Base-by-base conservation (phyloP, 1,140 invertebrate genomes). In the Mya arenaria region DNA sequence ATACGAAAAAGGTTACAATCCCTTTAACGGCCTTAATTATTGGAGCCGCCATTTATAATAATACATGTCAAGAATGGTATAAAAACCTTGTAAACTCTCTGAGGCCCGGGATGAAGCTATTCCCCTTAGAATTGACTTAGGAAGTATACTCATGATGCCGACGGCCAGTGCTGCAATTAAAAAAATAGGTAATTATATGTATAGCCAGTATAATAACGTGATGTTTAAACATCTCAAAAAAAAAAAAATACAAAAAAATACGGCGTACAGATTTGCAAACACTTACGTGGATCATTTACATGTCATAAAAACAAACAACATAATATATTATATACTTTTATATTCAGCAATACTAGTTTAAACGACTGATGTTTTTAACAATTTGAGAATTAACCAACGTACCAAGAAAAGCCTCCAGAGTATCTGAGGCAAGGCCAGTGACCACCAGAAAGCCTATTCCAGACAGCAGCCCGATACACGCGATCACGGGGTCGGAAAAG, bases 81-180 rank as follows among this genome's bases (percentile, higher is more conserved):
- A n/a, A n/a, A n/a, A 1, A 72, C 69, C 69, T 72, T 72, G 69
- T 10, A 32, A 19, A 32, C 19, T 30, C 0, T 34, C 28, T 10
- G 69, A 52, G 10, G 69, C 69, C 4, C 44, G 48, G 17, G 69
- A 36, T 36, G 69, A 72, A 10, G 69, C 69, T n/a, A 56, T 15
- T 4, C 41, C 69, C 3, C 69, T 25, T 17, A 72, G 44, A 17
- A 72, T 30, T 1, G 69, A n/a, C 36, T 72, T 72, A 2, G 69
- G 52, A 13, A 56, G 32, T 4, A 52, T 1, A 19, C 44, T 72
- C 19, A 56, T 19, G 10, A 72, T 19, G 17, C 48, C 48, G 36
- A 72, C 28, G 13, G 48, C 69, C 10, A 58, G 23, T 10, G 69
- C 69, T 72, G 52, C 13, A 52, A 34, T 17, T 37, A 28, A 71